phyloP scores from a whole-genome alignment of 2,113 vertebrate species.

The Anarhynchus alexandrinus region DNA sequence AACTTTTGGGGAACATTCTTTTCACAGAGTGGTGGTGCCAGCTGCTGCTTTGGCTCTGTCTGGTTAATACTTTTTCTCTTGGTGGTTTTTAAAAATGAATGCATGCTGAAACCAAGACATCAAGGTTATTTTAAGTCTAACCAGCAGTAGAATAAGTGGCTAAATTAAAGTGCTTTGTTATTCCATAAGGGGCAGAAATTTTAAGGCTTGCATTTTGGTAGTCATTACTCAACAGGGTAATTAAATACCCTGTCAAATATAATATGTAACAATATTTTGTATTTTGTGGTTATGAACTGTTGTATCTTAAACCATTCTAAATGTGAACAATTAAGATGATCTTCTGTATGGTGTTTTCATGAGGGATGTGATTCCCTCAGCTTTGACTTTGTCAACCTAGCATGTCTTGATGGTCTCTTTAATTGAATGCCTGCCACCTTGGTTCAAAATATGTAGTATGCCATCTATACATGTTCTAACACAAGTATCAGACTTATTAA shows the following conservation, averaged over 20 bases:
- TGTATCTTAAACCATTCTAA: background rate
- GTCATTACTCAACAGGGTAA: background rate
- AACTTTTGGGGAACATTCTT: conserved; percentile 74
- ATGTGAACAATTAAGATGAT: background rate
- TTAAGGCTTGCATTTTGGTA: background rate
- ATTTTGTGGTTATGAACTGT: background rate
- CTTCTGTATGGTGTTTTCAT: background rate
- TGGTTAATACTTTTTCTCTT: conserved; percentile 45
- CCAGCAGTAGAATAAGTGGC: conserved; percentile 17
- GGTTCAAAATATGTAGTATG: background rate
- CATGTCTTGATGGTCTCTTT: background rate
- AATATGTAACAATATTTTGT: background rate
- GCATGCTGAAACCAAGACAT: conserved; percentile 36
- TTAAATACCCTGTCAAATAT: background rate
- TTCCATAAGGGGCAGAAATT: background rate
- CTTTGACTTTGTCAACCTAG: background rate
- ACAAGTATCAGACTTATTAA: background rate
- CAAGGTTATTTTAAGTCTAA: conserved; percentile 57
- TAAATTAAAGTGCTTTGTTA: conserved; percentile 52
- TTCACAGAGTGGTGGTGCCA: conserved; percentile 56
- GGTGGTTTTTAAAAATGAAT: conserved; percentile 52
- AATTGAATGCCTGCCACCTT: background rate
- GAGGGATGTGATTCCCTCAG: background rate
- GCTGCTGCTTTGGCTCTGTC: conserved; percentile 63
- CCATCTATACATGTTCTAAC: background rate